Evolutionary conservation across 2,797 vertebrate genomes (phyloP), one percentile per base, ranked within the genome.

Genomic region (Chelon auratus): DNA sequence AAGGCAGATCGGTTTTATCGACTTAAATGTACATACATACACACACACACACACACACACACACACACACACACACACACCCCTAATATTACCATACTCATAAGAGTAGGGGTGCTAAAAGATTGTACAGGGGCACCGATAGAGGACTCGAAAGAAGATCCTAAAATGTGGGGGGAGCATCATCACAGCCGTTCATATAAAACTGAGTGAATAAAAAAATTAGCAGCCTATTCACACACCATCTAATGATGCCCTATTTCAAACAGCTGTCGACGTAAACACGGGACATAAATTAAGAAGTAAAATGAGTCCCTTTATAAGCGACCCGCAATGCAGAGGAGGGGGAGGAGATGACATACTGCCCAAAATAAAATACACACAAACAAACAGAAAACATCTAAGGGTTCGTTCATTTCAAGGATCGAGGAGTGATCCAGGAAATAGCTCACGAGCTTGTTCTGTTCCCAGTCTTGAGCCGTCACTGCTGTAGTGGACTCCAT

Each of bases 221-320:
- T 94, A 95, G 94, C 94, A 95, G 94, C 94, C 92, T 93, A 91
- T 93, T 94, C 88, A 93, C 91, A 90, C 88, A 92, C 77, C 76
- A 82, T 81, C 85, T 84, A 85, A 84, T 81, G 87, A 91, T 86
- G 87, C 77, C 30, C 68, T 83, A 73, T 77, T 75, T 72, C 69
- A 85, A 77, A 82, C 83, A 87, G 75, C 79, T 86, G 75, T 57
- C 74, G 68, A 81, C 40, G 17, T 73, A 43, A 76, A 61, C 30
- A 75, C 39, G 73, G 71, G 69, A 80, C 57, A 78, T 78, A 81
- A 85, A 77, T 87, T 77, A 84, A 75, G 70, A 80, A 51, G 20
- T 48, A 17, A 51, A 73, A 37, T 56, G 22, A 66, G 70, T 69
- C 68, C 80, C 70, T 70, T 60, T 55, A 10, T 18, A 72, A 70